Evolutionary conservation across 2,888 invertebrate genomes (phyloP), one percentile per base, ranked within the genome.

Genomic region (Parnassius glacialis): DNA sequence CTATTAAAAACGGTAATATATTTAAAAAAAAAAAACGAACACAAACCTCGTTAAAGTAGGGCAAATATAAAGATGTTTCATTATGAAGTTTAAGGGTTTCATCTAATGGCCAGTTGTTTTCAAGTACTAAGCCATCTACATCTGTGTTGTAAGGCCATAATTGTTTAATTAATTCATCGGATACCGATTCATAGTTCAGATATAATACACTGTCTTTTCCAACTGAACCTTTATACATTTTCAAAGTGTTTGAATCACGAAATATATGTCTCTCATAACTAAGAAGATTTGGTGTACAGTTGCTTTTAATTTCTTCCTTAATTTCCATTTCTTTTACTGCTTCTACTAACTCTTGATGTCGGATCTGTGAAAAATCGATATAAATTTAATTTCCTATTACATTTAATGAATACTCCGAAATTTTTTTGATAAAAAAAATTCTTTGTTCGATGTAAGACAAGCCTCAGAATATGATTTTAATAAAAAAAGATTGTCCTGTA

Each of bases 31-130:
- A 20, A 51, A 53, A 41, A 13, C 11, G 1, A 54, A 54, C 45
- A 57, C 75, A 72, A 79, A 93, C 93, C 83, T 92, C 67, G 69
- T 83, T 91, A 59, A 92, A 85, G 76, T 93, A 93, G 1, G 92
- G 92, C 57, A 93, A 82, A 60, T 71, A 66, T n/a, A 70, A 66
- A 41, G 76, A 65, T 2, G 82, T 80, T 58, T 81, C 74, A 59
- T 88, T 83, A 45, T 82, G 64, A 69, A 79, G 59, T 76, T 92
- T 80, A 62, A 78, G 10, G 3, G 80, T 74, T 61, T 83, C 76
- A 57, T 91, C 91, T 42, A 87, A 68, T 10, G 94, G 93, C 93
- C 93, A 94, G 73, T 85, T 93, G 64, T 93, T 92, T 72, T 87
- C 87, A 56, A 94, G 76, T 25, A 93, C 66, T 48, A 92, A 73